Evolutionary conservation across 1,140 invertebrate genomes (phyloP).

Genomic region (Pogonomyrmex californicus): DNA sequence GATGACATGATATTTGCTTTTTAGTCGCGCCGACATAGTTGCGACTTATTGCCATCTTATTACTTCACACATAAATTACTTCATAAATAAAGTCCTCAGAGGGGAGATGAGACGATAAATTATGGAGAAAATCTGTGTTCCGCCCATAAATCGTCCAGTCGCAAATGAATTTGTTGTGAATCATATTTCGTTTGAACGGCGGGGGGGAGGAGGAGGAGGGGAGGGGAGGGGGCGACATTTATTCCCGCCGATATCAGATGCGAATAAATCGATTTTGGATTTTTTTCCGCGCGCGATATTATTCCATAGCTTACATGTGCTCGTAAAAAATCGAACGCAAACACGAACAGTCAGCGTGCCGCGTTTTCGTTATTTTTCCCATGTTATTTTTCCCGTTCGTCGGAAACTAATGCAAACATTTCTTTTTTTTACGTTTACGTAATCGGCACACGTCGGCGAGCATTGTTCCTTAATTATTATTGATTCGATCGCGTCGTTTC

Average conservation of each 20-base stretch:
- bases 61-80: neutral
- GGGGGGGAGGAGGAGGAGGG: no score
- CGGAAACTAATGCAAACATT: constrained; percentile 42
- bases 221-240: neutral
- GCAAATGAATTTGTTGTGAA: neutral
- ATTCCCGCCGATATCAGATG: constrained; percentile 3
- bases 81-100: neutral
- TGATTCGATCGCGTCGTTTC: constrained; percentile 29
- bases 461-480: constrained; percentile 61
- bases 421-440: constrained; percentile 16
- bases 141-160: neutral
- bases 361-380: constrained; percentile 33
- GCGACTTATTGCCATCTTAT: constrained; percentile 23
- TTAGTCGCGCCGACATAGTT: neutral
- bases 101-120: neutral
- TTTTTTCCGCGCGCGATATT: constrained; percentile 23
- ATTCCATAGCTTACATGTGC: constrained; percentile 28
- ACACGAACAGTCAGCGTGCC: constrained; percentile 5
- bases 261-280: constrained; percentile 22
- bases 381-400: constrained; percentile 43
- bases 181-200: constrained; percentile 8
- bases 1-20: neutral
- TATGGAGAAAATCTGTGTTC: no score
- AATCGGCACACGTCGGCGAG: neutral
- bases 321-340: constrained; percentile 46